Evolutionary conservation across 2,888 invertebrate species (phyloP).

Genomic region (Chrysina gloriosa): DNA sequence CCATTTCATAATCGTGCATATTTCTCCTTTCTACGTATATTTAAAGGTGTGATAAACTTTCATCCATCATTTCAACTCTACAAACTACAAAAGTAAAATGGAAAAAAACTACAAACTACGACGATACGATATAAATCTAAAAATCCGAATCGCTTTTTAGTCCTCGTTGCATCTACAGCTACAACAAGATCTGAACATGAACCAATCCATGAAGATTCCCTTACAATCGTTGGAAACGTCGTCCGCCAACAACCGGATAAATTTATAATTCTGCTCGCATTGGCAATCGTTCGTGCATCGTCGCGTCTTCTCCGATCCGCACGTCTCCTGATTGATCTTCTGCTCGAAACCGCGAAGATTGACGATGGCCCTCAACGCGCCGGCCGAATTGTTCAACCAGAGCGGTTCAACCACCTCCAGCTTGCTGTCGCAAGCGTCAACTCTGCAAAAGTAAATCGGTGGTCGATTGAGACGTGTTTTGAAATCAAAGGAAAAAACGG

Average conservation of each 20-base stretch:
- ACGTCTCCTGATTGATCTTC: conserved; percentile 26
- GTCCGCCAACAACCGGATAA: conserved; percentile 24
- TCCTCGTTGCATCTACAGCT: conserved; percentile 18
- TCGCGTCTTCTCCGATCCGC: conserved; percentile 5
- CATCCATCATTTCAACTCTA: too few species aligned
- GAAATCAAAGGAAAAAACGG: too few species aligned
- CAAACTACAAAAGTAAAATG: too few species aligned
- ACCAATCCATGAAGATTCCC: conserved; percentile 40
- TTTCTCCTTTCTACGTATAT: too few species aligned
- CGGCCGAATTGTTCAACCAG: conserved; percentile 32
- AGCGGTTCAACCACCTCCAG: conserved; percentile 23
- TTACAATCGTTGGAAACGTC: conserved; percentile 31
- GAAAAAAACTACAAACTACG: too few species aligned
- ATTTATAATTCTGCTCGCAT: conserved; percentile 36
- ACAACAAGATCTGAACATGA: conserved; percentile 28
- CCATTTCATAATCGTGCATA: too few species aligned
- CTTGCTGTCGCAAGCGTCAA: conserved; percentile 37
- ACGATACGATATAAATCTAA: too few species aligned
- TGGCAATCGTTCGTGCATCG: conserved; percentile 19
- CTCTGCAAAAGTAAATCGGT: conserved; percentile 36
- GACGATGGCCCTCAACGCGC: conserved; percentile 28
- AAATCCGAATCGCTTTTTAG: not conserved
- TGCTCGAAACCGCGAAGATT: conserved; percentile 29
- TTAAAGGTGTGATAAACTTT: too few species aligned
- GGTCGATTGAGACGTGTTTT: not conserved